These are phyloP conservation scores for Belonocnema kinseyi DNA, from an alignment of 1,140 invertebrate genomes.

Conservation along the genomic window DNA sequence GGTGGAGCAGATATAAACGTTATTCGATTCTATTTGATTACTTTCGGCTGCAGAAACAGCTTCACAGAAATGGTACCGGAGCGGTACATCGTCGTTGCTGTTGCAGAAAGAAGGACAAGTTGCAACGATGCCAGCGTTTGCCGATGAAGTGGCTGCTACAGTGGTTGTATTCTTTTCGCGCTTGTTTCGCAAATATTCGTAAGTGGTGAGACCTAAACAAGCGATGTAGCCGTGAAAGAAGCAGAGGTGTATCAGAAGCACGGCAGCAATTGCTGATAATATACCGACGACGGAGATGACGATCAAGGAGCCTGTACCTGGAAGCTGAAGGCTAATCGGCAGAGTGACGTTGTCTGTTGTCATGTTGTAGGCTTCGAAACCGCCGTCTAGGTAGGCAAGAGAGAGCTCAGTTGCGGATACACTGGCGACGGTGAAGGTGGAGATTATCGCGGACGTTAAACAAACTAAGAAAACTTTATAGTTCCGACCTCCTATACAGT, in stretches of 20 bases:
- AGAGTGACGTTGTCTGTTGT: constrained; percentile 66
- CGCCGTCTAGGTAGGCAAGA: background rate
- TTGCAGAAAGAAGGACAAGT: constrained; percentile 50
- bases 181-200: constrained; percentile 88
- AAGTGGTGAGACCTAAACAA: constrained; percentile 89
- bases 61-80: constrained; percentile 54
- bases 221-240: constrained; percentile 93
- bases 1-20: constrained; percentile 64
- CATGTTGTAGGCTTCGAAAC: constrained; percentile 4
- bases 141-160: background rate
- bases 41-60: constrained; percentile 35
- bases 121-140: constrained; percentile 35
- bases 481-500: constrained; percentile 94
- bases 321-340: constrained; percentile 73
- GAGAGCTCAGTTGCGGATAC: constrained; percentile 83
- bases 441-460: constrained; percentile 87
- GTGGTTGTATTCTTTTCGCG: constrained; percentile 58
- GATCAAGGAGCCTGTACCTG: constrained; percentile 79
- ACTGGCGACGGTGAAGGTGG: constrained; percentile 82
- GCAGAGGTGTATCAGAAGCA: constrained; percentile 90
- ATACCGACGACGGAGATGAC: constrained; percentile 81
- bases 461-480: constrained; percentile 92
- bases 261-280: constrained; percentile 84
- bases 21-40: constrained; percentile 44
- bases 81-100: constrained; percentile 33